Evolutionary conservation across 2,888 invertebrate species (phyloP), one percentile per base, ranked within the genome.

Genomic region (Hemicrepidius hirtus): DNA sequence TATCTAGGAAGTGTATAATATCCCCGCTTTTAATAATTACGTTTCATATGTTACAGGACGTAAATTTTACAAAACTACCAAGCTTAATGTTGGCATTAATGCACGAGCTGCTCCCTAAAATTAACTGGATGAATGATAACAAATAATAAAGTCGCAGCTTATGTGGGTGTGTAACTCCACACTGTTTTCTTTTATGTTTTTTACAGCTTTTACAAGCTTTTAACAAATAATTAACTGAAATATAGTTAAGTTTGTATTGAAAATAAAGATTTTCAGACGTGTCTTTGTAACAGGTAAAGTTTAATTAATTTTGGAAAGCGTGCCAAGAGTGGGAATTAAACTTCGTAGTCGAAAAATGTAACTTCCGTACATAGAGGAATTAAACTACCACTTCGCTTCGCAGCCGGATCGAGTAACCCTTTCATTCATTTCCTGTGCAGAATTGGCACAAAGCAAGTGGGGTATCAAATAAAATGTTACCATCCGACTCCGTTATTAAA

Each of bases 381-480:
- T 68, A 68, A 68, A 50, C 40, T 44, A 59, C 35, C 44, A 67
- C 41, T 67, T 57, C 35, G 41, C 57, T 53, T 55, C 44, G 53
- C 37, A 66, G 55, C 20, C 20, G 32, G 37, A 55, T 66, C 44
- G n/a, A 44, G 41, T 57, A 59, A 68, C 68, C 60, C 37, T 59
- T 60, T 35, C 49, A 37, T 59, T 37, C 60, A 57, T 59, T 67
- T 67, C 60, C 68, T 59, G 41, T 57, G 40, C 46, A 60, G 40
- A 68, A 59, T 60, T 68, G 46, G n/a, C 20, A 50, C 46, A 67
- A 67, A 67, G 67, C 46, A 32, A 44, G 55, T 46, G 28, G 28
- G 41, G 55, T 55, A 41, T 66, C 18, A 55, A 66, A 66, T 66
- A 55, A 66, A 66, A 66, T 66, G 55, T 37, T 16, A 53, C 64